These are phyloP conservation scores for Jordanella pulchra DNA, from an alignment of 2,797 vertebrate genomes.

Conservation along the genomic window DNA sequence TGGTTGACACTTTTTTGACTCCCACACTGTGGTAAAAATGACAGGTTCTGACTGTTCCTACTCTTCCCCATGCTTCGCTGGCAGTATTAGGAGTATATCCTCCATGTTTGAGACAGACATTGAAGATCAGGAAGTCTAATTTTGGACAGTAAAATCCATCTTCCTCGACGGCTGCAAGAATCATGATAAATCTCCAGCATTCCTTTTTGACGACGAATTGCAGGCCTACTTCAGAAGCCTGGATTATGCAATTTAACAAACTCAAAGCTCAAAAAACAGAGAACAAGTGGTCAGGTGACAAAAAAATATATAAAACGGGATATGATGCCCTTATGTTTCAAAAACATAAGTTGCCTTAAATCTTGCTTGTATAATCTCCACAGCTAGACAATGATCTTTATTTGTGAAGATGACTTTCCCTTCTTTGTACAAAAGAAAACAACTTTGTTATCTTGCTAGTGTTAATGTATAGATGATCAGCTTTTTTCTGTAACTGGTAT, in stretches of 20 bases:
- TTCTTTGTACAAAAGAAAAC: constrained; percentile 81
- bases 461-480: constrained; percentile 84
- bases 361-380: constrained; percentile 82
- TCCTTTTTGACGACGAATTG: constrained; percentile 63
- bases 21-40: constrained; percentile 22
- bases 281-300: background rate
- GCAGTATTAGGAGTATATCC: constrained; percentile 16
- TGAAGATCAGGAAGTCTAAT: constrained; percentile 31
- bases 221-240: constrained; percentile 67
- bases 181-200: constrained; percentile 64
- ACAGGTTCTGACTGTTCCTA: constrained; percentile 20
- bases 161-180: constrained; percentile 50
- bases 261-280: constrained; percentile 49
- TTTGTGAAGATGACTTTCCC: constrained; percentile 69
- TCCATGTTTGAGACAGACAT: constrained; percentile 27
- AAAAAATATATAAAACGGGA: constrained; percentile 41
- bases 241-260: constrained; percentile 80
- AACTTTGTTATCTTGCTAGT: constrained; percentile 83
- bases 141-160: constrained; percentile 41
- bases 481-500: constrained; percentile 83
- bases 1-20: constrained; percentile 12
- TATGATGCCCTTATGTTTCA: constrained; percentile 72
- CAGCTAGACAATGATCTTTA: constrained; percentile 77
- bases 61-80: constrained; percentile 23
- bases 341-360: constrained; percentile 85